These are phyloP conservation scores for Saccostrea cuccullata DNA, from an alignment of 1,140 invertebrate species.

Conservation along the genomic window DNA sequence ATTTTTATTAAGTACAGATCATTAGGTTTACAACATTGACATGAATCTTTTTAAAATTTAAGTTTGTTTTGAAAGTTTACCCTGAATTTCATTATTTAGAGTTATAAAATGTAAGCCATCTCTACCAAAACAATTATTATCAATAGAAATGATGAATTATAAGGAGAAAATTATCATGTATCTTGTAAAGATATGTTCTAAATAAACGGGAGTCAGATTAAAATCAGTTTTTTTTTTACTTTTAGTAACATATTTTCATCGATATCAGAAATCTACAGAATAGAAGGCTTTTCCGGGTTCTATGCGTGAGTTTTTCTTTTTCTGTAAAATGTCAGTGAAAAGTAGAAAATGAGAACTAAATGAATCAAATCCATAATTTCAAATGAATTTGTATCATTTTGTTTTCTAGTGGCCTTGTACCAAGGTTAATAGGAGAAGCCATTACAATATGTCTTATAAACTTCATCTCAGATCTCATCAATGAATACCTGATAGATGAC, in stretches of 20 bases:
- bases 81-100: too few species aligned
- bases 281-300: constrained; percentile 32
- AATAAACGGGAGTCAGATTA: too few species aligned
- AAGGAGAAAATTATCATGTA: too few species aligned
- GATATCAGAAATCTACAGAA: constrained; percentile 27
- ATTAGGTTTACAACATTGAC: neutral
- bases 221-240: neutral
- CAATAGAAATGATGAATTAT: too few species aligned
- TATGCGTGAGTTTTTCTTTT: constrained; percentile 18
- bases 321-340: too few species aligned
- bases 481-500: constrained; percentile 13
- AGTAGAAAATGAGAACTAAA: too few species aligned
- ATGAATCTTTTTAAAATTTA: too few species aligned
- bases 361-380: too few species aligned
- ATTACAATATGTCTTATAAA: constrained; percentile 4
- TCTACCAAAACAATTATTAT: too few species aligned
- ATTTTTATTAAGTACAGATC: neutral
- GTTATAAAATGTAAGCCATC: too few species aligned
- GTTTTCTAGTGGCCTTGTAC: constrained; percentile 30
- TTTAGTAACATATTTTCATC: constrained; percentile 14
- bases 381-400: neutral
- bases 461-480: constrained; percentile 18
- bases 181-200: too few species aligned
- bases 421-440: constrained; percentile 34
- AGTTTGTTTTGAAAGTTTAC: too few species aligned